Evolutionary conservation across 2,797 vertebrate species (phyloP).

Genomic region (Melanotaenia maccullochi): DNA sequence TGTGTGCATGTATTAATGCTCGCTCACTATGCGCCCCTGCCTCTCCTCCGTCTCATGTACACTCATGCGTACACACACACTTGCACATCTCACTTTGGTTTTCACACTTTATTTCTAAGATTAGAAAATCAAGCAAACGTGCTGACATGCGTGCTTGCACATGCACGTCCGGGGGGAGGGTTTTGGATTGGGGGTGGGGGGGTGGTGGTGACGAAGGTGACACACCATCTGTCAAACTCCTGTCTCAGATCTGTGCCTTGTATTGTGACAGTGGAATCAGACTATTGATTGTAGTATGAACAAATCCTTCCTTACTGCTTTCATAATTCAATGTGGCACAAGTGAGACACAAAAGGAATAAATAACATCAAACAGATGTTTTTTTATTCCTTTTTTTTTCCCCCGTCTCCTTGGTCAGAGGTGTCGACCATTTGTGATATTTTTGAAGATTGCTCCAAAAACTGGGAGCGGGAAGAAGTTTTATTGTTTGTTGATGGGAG

Average conservation of each 20-base stretch:
- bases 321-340: conserved; percentile 75
- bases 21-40: conserved; percentile 38
- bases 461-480: conserved; percentile 12
- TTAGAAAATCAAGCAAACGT: conserved; percentile 52
- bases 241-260: conserved; percentile 60
- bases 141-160: conserved; percentile 26
- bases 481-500: conserved; percentile 46
- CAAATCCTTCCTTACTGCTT: conserved; percentile 63
- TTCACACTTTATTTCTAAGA: conserved; percentile 55
- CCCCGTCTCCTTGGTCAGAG: conserved; percentile 35
- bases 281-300: conserved; percentile 69
- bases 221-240: conserved; percentile 76
- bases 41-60: conserved; percentile 14
- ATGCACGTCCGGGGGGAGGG: neutral
- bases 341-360: conserved; percentile 66
- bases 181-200: conserved; percentile 14
- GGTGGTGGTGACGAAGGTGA: conserved; percentile 72
- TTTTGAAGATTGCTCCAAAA: conserved; percentile 55
- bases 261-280: conserved; percentile 70
- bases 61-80: neutral
- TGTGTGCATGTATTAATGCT: conserved; percentile 51
- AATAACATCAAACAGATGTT: conserved; percentile 56
- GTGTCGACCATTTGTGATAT: conserved; percentile 63
- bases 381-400: neutral
- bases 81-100: conserved; percentile 44